Conservation (phyloP, 2,797 vertebrate genomes). For the Notamacropus eugenii region DNA sequence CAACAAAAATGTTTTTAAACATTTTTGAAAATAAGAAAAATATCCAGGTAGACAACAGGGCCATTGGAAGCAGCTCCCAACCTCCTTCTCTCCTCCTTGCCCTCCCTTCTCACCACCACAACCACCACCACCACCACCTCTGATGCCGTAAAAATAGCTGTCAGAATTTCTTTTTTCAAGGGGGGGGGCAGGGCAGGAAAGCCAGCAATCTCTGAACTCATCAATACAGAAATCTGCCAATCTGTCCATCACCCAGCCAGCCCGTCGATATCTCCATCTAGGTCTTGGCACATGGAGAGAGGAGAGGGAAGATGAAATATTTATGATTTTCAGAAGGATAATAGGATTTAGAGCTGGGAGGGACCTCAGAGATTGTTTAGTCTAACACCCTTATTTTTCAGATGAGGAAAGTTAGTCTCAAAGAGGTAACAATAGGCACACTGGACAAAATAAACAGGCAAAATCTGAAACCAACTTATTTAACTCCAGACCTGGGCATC, state of each 20-base stretch:
- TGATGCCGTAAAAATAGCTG: slow-evolving; percentile 46
- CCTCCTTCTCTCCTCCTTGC: not conserved
- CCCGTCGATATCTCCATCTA: slow-evolving; percentile 69
- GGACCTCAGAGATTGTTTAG: not conserved
- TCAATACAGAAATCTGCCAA: slow-evolving; percentile 71
- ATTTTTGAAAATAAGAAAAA: not conserved
- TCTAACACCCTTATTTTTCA: not conserved
- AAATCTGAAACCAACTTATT: not conserved
- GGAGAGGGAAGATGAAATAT: slow-evolving; percentile 72
- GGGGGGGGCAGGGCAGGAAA: not conserved
- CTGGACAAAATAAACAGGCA: not conserved
- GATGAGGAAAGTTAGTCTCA: not conserved
- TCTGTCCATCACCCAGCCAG: slow-evolving; percentile 66
- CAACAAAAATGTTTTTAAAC: not conserved
- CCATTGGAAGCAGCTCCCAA: not conserved
- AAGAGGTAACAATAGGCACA: not conserved
- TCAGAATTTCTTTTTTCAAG: slow-evolving; percentile 50
- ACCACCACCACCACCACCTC: not conserved
- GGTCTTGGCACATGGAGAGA: not conserved
- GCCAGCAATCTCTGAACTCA: slow-evolving; percentile 74
- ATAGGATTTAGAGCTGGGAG: not conserved
- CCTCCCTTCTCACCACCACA: not conserved
- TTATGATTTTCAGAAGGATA: slow-evolving; percentile 73
- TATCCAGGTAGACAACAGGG: not conserved
- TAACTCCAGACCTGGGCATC: not conserved